Evolutionary conservation across 2,888 invertebrate species (phyloP).

Genomic region (Phortica okadai): DNA sequence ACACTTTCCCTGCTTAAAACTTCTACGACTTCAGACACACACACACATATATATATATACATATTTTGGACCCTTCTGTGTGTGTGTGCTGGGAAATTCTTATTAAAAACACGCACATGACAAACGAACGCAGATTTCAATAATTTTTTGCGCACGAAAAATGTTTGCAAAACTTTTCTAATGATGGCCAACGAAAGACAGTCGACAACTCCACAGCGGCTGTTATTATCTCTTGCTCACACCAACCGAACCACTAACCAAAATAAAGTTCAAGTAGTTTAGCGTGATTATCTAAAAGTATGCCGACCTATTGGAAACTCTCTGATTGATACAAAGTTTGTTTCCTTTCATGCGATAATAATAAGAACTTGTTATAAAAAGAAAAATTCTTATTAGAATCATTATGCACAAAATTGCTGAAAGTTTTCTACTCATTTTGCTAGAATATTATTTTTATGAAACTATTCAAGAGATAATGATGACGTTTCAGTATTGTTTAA

Average conservation of each 20-base stretch:
- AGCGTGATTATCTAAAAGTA: slow-evolving; percentile 25
- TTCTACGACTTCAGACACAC: not conserved
- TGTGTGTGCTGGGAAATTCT: not conserved
- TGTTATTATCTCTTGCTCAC: not conserved
- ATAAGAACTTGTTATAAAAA: slow-evolving; percentile 18
- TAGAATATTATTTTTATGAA: slow-evolving; percentile 6
- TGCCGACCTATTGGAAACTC: slow-evolving; percentile 3
- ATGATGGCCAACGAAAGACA: not conserved
- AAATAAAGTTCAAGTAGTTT: slow-evolving; percentile 21
- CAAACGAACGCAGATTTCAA: slow-evolving; percentile 21
- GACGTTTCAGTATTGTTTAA: slow-evolving; percentile 6
- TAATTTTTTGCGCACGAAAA: slow-evolving; percentile 8
- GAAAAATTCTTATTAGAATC: slow-evolving; percentile 22
- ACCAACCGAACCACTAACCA: not conserved
- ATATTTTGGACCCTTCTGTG: not conserved
- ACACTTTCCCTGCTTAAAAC: not conserved
- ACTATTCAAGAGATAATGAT: slow-evolving; percentile 18
- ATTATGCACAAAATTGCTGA: slow-evolving; percentile 25
- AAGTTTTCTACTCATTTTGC: slow-evolving; percentile 2
- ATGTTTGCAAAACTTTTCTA: slow-evolving; percentile 16
- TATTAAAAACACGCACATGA: not conserved
- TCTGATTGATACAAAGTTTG: slow-evolving; percentile 25
- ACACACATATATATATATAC: not conserved
- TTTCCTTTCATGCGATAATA: not conserved
- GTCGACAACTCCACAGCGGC: not conserved